phyloP scores from a whole-genome alignment of 2,113 vertebrate genomes.

The Muntiacus muntjak region DNA sequence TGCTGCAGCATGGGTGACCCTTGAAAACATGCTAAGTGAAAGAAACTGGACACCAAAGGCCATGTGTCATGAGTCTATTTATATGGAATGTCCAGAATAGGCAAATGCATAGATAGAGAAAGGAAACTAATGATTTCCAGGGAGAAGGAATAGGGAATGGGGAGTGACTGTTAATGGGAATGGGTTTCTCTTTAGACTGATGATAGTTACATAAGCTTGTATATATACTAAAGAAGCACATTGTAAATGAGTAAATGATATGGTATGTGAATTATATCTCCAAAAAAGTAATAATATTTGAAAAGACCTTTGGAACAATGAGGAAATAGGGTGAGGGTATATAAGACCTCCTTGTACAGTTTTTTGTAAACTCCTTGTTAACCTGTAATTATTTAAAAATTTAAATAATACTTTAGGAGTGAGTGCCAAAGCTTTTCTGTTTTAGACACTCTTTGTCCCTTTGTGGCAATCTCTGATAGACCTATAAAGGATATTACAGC shows the following conservation, averaged over 20 bases:
- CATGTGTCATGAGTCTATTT: neutral
- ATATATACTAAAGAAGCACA: neutral
- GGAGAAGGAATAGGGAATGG: neutral
- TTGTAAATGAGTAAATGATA: neutral
- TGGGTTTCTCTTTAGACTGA: neutral
- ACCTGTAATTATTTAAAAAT: neutral
- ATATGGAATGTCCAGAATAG: neutral
- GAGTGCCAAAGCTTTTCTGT: neutral
- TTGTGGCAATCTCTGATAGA: neutral
- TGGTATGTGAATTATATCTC: neutral
- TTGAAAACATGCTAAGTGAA: neutral
- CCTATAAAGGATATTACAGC: neutral
- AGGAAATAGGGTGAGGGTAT: neutral
- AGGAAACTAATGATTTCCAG: neutral
- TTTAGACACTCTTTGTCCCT: neutral
- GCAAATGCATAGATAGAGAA: neutral
- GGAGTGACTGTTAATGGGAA: too few species aligned
- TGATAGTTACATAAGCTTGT: neutral
- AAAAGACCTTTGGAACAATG: neutral
- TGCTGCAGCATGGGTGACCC: neutral
- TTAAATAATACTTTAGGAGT: neutral
- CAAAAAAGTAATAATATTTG: neutral
- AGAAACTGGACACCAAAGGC: neutral
- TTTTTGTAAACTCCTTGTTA: neutral
- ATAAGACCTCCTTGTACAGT: neutral